Evolutionary conservation across 2,113 vertebrate species (phyloP), one percentile per base, ranked within the genome.

Genomic region (Leucoraja erinaceus): DNA sequence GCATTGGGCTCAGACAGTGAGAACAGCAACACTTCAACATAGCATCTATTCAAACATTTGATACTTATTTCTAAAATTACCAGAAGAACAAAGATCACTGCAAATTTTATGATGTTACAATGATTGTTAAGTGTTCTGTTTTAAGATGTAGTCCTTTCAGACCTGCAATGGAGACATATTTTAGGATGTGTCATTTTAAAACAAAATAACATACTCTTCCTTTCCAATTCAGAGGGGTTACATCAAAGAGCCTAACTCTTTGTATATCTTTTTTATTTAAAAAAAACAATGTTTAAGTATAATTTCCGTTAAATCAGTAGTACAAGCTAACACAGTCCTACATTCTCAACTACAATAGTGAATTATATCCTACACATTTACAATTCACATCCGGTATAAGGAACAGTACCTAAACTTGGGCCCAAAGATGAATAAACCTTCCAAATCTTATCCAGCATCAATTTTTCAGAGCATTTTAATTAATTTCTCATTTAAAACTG

Each of bases 291-390:
- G 38, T 94, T 90, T 97, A 95, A 96, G 96, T 96, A 96, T 95
- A 96, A 95, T 94, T 96, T 96, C 95, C 97, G 96, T 97, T 97
- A 97, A 97, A 96, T 98, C 97, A 97, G 97, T 97, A 97, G 97
- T 97, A 97, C 96, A 97, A 96, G 96, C 96, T 97, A 97, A 97
- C 95, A 97, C 96, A 97, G 97, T 95, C 97, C 97, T 98, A 98
- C 96, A 96, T 25, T 95, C 95, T 96, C 95, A 97, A 96, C 97
- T 97, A 98, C 96, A 96, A 96, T 96, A 97, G 97, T 97, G 97
- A 97, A 97, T 97, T 96, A 96, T 96, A 96, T 97, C 95, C 95
- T 96, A 97, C 96, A 95, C 90, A 98, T 96, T 97, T 97, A 97
- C 97, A 98, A 96, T 96, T 97, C 97, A 97, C 97, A 96, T 96